phyloP scores from a whole-genome alignment of 2,888 invertebrate species.

The Muschampia plurimacula region DNA sequence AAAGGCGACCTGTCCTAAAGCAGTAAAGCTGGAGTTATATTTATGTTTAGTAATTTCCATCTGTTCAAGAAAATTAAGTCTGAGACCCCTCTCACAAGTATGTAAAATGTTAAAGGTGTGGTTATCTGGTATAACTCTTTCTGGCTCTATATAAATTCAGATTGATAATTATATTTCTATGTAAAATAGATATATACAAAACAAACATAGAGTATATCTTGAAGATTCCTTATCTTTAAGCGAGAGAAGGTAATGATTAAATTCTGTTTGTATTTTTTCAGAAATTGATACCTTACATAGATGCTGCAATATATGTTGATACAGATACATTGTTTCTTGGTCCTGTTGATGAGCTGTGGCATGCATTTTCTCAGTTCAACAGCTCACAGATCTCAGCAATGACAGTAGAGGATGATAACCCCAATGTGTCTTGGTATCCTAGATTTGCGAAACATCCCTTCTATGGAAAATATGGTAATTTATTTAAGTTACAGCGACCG shows the following conservation, averaged over 20 bases:
- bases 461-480: constrained; percentile 92
- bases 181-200: too few species aligned
- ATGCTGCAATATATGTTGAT: constrained; percentile 96
- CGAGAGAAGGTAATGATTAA: background rate
- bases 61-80: too few species aligned
- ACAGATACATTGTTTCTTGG: constrained; percentile 96
- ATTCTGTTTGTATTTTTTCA: constrained; percentile 76
- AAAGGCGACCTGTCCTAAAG: too few species aligned
- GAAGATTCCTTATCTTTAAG: too few species aligned
- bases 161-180: too few species aligned
- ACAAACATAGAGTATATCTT: too few species aligned
- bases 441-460: constrained; percentile 98
- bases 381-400: constrained; percentile 94
- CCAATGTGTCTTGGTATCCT: constrained; percentile 98
- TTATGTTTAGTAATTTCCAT: too few species aligned
- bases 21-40: too few species aligned
- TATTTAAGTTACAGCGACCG: background rate
- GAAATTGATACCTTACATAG: constrained; percentile 91
- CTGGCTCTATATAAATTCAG: too few species aligned
- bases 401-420: constrained; percentile 95
- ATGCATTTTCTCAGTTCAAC: constrained; percentile 93
- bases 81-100: too few species aligned
- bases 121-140: too few species aligned
- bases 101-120: too few species aligned
- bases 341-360: constrained; percentile 93